Evolutionary conservation across 1,140 invertebrate species (phyloP).

Genomic region (Cyphomyrmex costatus): DNA sequence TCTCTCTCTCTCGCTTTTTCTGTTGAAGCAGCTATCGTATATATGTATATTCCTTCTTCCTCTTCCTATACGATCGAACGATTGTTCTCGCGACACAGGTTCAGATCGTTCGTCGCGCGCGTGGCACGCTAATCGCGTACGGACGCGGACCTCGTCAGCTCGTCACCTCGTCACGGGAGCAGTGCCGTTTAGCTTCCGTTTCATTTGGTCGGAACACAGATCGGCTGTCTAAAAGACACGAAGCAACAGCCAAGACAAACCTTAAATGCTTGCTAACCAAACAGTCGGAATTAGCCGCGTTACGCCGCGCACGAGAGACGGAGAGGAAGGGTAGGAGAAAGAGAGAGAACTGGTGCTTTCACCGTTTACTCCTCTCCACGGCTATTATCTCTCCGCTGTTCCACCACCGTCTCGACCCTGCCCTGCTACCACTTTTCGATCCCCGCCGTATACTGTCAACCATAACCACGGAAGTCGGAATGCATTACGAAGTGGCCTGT

Average conservation of each 20-base stretch:
- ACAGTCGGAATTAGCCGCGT: slow-evolving; percentile 86
- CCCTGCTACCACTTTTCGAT: slow-evolving; percentile 36
- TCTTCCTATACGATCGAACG: too few species aligned
- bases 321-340: not conserved
- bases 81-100: not conserved
- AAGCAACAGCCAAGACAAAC: slow-evolving; percentile 86
- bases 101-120: slow-evolving; percentile 36
- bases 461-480: slow-evolving; percentile 19
- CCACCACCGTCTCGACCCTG: slow-evolving; percentile 32
- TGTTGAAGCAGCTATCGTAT: too few species aligned
- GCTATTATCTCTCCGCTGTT: slow-evolving; percentile 76
- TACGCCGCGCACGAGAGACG: slow-evolving; percentile 80
- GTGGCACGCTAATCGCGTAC: slow-evolving; percentile 52
- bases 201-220: slow-evolving; percentile 86
- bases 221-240: slow-evolving; percentile 87
- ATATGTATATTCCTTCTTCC: too few species aligned
- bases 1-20: not conserved
- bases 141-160: slow-evolving; percentile 64
- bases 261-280: slow-evolving; percentile 87
- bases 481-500: not conserved
- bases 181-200: slow-evolving; percentile 83
- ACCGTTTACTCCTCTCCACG: slow-evolving; percentile 81
- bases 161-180: slow-evolving; percentile 83
- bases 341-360: slow-evolving; percentile 72
- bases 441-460: slow-evolving; percentile 29